Evolutionary conservation across 2,888 invertebrate species (phyloP), one percentile per base, ranked within the genome.

Genomic region (Ryuthela nishihirai): DNA sequence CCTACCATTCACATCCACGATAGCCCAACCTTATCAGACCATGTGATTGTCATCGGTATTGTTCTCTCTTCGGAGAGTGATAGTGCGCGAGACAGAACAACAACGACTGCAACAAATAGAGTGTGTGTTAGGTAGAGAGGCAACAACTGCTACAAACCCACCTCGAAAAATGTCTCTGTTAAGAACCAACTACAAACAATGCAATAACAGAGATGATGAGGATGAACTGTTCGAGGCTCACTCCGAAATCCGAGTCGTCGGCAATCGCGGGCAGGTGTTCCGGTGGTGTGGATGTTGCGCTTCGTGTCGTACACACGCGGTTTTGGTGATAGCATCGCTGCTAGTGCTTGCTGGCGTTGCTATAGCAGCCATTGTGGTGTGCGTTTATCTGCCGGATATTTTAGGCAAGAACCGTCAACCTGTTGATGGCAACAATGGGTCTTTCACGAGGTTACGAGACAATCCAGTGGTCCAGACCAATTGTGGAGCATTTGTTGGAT

Each of bases 401-500:
- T 15, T 49, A 25, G 38, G 29, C 3, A 48, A 42, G 21, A 34
- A 29, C n/a, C 21, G 4, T 10, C n/a, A 6, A 3, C 2, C 29
- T 36, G 20, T n/a, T n/a, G n/a, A n/a, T n/a, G n/a, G n/a, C n/a
- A n/a, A n/a, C n/a, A n/a, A n/a, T n/a, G n/a, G n/a, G n/a, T n/a
- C n/a, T n/a, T n/a, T n/a, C n/a, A n/a, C n/a, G n/a, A n/a, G n/a
- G n/a, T n/a, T n/a, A n/a, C n/a, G 35, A 12, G 29, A 42, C 12
- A 56, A 48, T 5, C 49, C 55, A 2, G 47, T 59, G 12, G 59
- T 41, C 4, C 59, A 63, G 38, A 63, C 63, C 0, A 35, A 40
- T 6, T 63, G 63, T 34, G 63, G 63, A 47, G 46, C 54, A 23
- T 55, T 63, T 20, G 50, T 55, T 42, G 63, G 63, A 32, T 35